phyloP scores from a whole-genome alignment of 2,888 invertebrate genomes.

The Hypomecis punctinalis region DNA sequence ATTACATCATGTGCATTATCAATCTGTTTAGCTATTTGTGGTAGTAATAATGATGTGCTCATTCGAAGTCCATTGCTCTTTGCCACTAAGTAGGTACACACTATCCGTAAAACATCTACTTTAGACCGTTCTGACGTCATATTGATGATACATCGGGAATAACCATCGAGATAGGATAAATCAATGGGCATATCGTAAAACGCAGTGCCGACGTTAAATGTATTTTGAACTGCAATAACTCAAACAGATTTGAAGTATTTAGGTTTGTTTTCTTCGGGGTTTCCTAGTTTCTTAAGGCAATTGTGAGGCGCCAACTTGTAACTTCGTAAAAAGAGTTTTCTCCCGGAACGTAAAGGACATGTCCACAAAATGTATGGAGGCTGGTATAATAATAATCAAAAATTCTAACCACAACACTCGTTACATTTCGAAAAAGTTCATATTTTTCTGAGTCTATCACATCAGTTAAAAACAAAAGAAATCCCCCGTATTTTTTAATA shows the following conservation, averaged over 20 bases:
- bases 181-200: neutral
- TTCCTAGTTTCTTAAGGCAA: neutral
- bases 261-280: conserved; percentile 9
- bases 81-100: conserved; percentile 2
- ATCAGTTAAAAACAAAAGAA: too few relatives aligned
- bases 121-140: conserved; percentile 16
- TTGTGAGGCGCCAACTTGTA: too few relatives aligned
- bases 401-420: too few relatives aligned
- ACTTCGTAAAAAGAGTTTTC: too few relatives aligned
- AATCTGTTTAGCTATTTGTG: too few relatives aligned
- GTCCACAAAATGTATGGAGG: too few relatives aligned
- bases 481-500: too few relatives aligned
- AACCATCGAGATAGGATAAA: neutral
- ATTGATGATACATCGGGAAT: conserved; percentile 8
- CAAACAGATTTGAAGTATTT: conserved; percentile 9
- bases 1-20: too few relatives aligned
- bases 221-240: conserved; percentile 13
- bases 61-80: conserved; percentile 5
- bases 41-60: neutral
- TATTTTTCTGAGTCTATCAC: too few relatives aligned
- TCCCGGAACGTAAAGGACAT: too few relatives aligned
- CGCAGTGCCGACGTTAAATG: conserved; percentile 9
- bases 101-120: conserved; percentile 9
- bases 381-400: too few relatives aligned
- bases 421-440: too few relatives aligned